Evolutionary conservation across 1,140 invertebrate genomes (phyloP), one percentile per base, ranked within the genome.

Genomic region (Potamilus streckersoni): DNA sequence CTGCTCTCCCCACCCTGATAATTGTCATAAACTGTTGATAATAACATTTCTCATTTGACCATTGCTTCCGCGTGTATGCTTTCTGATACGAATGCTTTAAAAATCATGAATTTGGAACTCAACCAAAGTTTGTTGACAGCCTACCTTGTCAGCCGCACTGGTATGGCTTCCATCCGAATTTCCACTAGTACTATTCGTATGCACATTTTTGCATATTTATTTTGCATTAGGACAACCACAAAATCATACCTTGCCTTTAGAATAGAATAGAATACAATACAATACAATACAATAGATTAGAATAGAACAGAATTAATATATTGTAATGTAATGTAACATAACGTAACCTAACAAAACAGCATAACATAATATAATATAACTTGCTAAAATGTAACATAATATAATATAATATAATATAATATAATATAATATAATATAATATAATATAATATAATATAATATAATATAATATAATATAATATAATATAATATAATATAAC

Each of bases 221-320:
- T 56, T 70, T 70, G 60, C 69, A 67, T 57, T 62, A 20, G 76
- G 23, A 49, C 0, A 4, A 8, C 38, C 38, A 49, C 38, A 49
- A 49, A 49, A 49, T 49, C 2, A 49, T 49, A 16, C n/a, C 27
- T 64, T 70, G 66, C 63, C 31, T 67, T 56, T 73, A 79, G 23
- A 79, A 69, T 69, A 72, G 61, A 75, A 79, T 62, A 79, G 73
- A 79, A 57, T 65, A 79, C 69, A 79, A 68, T 68, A 79, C 63
- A 79, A 69, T 69, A 79, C 61, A 79, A 75, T 73, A 67, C 59
- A 73, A 67, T 67, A 65, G 67, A 79, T 56, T 76, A 76, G n/a
- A n/a, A n/a, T n/a, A n/a, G n/a, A n/a, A n/a, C n/a, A n/a, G n/a
- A n/a, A n/a, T n/a, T n/a, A n/a, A n/a, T n/a, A n/a, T n/a, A n/a